phyloP scores from a whole-genome alignment of 2,888 invertebrate genomes.

The Leptinotarsa peninsularis region DNA sequence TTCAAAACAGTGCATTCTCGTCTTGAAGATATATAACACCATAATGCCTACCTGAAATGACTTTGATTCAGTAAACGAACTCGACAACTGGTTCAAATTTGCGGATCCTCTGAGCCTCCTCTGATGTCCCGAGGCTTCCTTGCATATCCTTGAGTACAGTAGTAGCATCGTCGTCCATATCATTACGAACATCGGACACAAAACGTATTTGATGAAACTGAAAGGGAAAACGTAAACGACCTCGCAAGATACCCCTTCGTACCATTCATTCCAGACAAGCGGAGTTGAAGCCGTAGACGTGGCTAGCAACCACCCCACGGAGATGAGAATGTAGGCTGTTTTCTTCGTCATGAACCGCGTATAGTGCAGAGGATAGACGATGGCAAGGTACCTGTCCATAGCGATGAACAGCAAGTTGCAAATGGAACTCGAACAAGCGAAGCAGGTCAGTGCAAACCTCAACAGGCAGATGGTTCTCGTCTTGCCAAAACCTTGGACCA shows the following conservation, averaged over 20 bases:
- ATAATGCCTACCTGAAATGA: constrained; percentile 75
- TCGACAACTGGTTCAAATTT: constrained; percentile 54
- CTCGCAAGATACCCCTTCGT: constrained; percentile 70
- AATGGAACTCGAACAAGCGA: constrained; percentile 84
- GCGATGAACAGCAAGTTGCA: constrained; percentile 84
- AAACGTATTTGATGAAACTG: constrained; percentile 65
- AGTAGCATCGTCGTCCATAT: constrained; percentile 82
- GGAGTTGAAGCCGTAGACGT: constrained; percentile 77
- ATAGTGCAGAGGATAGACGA: constrained; percentile 84
- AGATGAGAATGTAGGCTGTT: constrained; percentile 73
- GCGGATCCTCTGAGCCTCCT: constrained; percentile 72
- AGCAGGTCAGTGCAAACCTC: constrained; percentile 79
- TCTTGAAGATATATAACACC: too few species aligned
- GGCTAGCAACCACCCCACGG: constrained; percentile 76
- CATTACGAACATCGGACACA: constrained; percentile 79
- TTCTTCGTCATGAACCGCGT: constrained; percentile 80
- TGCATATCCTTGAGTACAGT: constrained; percentile 83
- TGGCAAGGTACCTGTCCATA: constrained; percentile 82
- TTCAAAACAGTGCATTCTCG: too few species aligned
- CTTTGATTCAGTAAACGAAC: constrained; percentile 74
- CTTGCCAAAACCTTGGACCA: constrained; percentile 71
- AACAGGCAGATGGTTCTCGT: constrained; percentile 76
- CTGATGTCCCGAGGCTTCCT: constrained; percentile 80
- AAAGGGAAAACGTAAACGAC: constrained; percentile 73
- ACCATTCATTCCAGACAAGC: constrained; percentile 84